Base-by-base conservation (phyloP, 35 echinoderm and acorn worm genomes). In the Nesometra sesokonis region DNA sequence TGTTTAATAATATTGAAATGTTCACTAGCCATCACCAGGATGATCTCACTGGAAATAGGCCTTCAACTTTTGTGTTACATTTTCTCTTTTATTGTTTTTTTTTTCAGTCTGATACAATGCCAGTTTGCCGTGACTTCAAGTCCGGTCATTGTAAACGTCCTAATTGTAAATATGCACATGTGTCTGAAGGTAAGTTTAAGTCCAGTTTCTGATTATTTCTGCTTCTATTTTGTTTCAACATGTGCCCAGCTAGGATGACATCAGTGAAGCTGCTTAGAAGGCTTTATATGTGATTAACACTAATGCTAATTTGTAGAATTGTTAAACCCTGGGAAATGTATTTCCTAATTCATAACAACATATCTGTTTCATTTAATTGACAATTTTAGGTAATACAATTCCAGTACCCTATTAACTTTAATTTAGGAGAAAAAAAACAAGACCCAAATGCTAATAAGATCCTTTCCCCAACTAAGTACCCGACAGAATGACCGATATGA, bases 101-200 rank as follows among this genome's bases (percentile, higher is more conserved):
- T 67, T 67, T 67, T 67, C 52, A 91, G 37, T 88, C 90, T 67
- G 96, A 99, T 85, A 99, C 96, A 47, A 86, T 99, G 57, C 96
- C 96, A 31, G 96, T 99, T 11, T 99, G 96, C 86, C 89, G 96
- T 77, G 96, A 99, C 83, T 99, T 99, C 90, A 99, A 99, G 84
- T 93, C 96, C 21, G 96, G 96, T 17, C 94, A 91, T 85, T 99
- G 96, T 88, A 99, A 99, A 57, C 86, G 96, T 85, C 96, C 96
- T 76, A 99, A 91, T 81, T 99, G 96, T 82, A 91, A 91, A 84
- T 99, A 99, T 90, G 96, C 92, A 9, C 96, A 99, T 37, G 92
- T 99, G 32, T 90, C 88, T 11, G 96, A 99, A 99, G 96, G 96
- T 99, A 90, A 88, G 96, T 57, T 35, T 30, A 81, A 11, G 23